Base-by-base conservation (phyloP, 2,888 invertebrate genomes). In the Chaetogeoica ovagalla region DNA sequence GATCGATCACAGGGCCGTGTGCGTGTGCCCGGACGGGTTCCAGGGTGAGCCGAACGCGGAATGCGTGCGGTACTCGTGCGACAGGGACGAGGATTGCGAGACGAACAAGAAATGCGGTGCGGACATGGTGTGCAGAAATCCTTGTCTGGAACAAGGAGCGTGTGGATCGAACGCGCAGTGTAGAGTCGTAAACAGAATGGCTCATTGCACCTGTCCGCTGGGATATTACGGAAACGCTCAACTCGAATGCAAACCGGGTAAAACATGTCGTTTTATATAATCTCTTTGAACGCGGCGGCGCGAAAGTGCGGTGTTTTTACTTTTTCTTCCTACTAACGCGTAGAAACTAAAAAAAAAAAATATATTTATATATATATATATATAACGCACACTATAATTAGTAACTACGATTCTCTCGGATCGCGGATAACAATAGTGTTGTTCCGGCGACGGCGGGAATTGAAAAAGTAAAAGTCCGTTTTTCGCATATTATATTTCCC, bases 81-180 rank as follows among this genome's bases (percentile, higher is more conserved):
- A 90, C 77, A 88, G 88, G 71, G 91, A 94, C 85, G 88, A 89
- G 13, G 94, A 95, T 84, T 96, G 96, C 85, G 92, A 92, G 75
- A 85, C 89, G 2, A 93, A 91, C 84, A 94, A 95, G 86, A 89
- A 90, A 83, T 96, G 96, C 85, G 90, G 91, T 83, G 85, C 87
- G 17, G 88, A 89, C 73, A 90, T 91, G 8, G 91, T 91, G 43
- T 96, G 96, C 85, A 91, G 91, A 84, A 95, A 95, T 86, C 94
- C 95, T 1, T 96, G 96, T 85, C 85, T 91, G 70, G 91, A 92
- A 84, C 88, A 89, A 59, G 91, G 91, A 13, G 91, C 92, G 52
- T 96, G 96, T 84, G 96, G 95, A 19, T 87, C 90, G 52, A 95
- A 95, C 86, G 94, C 95, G 0, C 93, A 95, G 84, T 95, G 96